Base-by-base conservation (phyloP, 2,888 invertebrate genomes). In the Lasius fuliginosus region DNA sequence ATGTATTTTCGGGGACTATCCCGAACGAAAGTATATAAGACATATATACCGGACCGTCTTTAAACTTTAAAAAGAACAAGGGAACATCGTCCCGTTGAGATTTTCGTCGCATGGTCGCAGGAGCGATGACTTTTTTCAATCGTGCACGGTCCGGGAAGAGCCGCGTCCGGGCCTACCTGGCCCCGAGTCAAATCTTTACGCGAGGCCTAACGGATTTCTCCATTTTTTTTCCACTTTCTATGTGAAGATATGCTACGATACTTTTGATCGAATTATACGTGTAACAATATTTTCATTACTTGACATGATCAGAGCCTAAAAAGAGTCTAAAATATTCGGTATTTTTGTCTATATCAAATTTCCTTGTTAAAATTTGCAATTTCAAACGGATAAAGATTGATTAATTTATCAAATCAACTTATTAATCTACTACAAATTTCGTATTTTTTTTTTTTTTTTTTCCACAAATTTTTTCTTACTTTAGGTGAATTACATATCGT, bases 401-500 rank as follows among this genome's bases (percentile, higher is more conserved):
- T 77, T n/a, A 36, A 64, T 42, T 68, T 1, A 15, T 77, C n/a
- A 30, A 30, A n/a, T 62, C 15, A n/a, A 30, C 18, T 30, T 1
- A 36, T 40, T 36, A 40, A 53, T 15, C 1, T 18, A 27, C 3
- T n/a, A 27, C 18, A 56, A n/a, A 12, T 15, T 69, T 46, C 33
- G 1, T 18, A 36, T 27, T 68, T 42, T 18, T 27, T n/a, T n/a
- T n/a, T n/a, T n/a, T n/a, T n/a, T n/a, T n/a, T n/a, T n/a, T n/a
- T n/a, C n/a, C 3, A 42, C 30, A 33, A 68, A 46, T 69, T 23
- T 23, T n/a, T 40, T 58, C n/a, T 15, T 33, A 62, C 62, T 87
- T 91, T 85, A 91, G 88, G 88, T 90, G 88, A 91, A 92, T 92
- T 91, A 88, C 90, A 86, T 91, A 91, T 92, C 87, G 86, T 86